Percentiles rank a stretch among this genome's conserved stretches.
Conservation (phyloP, 1,140 invertebrate genomes). For the Forficula auricularia region DNA sequence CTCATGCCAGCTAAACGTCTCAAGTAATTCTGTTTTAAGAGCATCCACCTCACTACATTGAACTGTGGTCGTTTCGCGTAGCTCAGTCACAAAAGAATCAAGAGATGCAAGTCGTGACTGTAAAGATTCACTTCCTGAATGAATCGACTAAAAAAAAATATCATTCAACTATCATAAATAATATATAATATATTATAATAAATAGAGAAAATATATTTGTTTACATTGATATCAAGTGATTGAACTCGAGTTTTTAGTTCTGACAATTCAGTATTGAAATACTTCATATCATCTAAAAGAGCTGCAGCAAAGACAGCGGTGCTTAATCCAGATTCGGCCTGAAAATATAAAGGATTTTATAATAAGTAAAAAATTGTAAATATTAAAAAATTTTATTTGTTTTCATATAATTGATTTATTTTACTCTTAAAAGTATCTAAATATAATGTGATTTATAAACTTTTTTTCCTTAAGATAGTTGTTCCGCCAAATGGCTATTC, state of each 20-base stretch:
- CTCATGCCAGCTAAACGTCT: conserved; percentile 40
- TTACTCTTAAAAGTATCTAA: no score
- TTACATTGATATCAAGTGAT: conserved; percentile 29
- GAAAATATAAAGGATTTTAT: no score
- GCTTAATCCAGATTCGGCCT: no score
- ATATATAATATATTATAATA: background rate
- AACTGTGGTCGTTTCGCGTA: conserved; percentile 29
- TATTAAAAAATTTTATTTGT: no score
- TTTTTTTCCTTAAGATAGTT: no score
- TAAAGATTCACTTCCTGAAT: conserved; percentile 31
- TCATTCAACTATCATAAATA: conserved; percentile 1
- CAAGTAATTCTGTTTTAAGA: conserved; percentile 37
- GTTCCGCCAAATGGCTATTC: no score
- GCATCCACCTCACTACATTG: conserved; percentile 28
- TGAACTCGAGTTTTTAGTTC: conserved; percentile 32
- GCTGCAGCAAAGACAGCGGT: no score
- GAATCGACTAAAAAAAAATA: conserved; percentile 23
- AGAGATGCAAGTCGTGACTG: conserved; percentile 22
- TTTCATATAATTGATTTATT: no score
- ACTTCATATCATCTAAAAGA: conserved; percentile 39
- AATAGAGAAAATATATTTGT: background rate
- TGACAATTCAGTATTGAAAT: conserved; percentile 41
- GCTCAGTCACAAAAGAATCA: conserved; percentile 31
- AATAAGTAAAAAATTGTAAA: no score
- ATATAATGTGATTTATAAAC: no score